A percentile compares a stretch with the other conserved stretches of the same genome.
Evolutionary conservation across 1,140 invertebrate genomes (phyloP).

Genomic region (Drosophila mayri): DNA sequence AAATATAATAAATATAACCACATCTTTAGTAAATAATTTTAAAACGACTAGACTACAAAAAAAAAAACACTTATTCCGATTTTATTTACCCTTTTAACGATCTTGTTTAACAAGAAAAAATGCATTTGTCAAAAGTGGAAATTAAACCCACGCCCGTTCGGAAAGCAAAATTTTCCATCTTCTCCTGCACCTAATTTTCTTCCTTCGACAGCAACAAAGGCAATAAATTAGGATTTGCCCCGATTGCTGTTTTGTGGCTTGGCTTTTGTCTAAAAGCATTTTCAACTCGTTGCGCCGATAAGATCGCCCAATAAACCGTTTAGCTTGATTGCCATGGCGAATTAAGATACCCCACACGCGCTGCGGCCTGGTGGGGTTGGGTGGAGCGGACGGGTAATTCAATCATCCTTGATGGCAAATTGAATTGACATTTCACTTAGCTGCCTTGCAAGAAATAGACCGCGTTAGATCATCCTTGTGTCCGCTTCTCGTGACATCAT

Average conservation of each 20-base stretch:
- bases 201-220: neutral
- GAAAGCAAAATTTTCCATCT: conserved; percentile 74
- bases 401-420: conserved; percentile 56
- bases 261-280: conserved; percentile 35
- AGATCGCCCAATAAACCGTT: conserved; percentile 55
- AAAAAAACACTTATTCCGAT: too few relatives aligned
- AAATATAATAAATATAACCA: too few relatives aligned
- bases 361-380: neutral
- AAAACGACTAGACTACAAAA: too few relatives aligned
- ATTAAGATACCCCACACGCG: conserved; percentile 47
- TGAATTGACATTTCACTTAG: conserved; percentile 57
- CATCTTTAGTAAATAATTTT: too few relatives aligned
- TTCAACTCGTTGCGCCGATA: conserved; percentile 41
- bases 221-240: conserved; percentile 23
- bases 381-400: conserved; percentile 39
- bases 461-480: conserved; percentile 74
- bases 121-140: conserved; percentile 92
- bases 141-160: conserved; percentile 91
- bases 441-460: conserved; percentile 29
- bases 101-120: conserved; percentile 82
- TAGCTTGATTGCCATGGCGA: conserved; percentile 50
- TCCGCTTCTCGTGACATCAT: conserved; percentile 65
- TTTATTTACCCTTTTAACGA: too few relatives aligned
- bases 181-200: conserved; percentile 75
- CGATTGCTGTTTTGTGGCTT: conserved; percentile 7